Evolutionary conservation across 2,888 invertebrate species (phyloP).

Genomic region (Sarcophaga rosellei): DNA sequence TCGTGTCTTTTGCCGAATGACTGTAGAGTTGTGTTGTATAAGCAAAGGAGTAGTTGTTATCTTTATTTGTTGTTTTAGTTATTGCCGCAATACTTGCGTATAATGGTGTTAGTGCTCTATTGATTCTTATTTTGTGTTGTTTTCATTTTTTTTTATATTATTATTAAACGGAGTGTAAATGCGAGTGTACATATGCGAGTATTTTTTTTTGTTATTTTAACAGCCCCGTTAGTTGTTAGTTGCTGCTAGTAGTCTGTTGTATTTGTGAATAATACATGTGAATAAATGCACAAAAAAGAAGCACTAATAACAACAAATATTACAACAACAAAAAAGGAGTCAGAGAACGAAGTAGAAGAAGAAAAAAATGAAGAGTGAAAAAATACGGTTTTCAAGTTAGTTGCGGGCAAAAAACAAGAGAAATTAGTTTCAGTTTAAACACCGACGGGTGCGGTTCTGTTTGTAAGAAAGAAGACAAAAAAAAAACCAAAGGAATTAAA

Average conservation of each 20-base stretch:
- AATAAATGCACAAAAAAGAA: slow-evolving; percentile 10
- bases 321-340: slow-evolving; percentile 14
- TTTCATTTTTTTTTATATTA: slow-evolving; percentile 29
- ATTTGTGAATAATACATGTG: not conserved
- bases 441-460: slow-evolving; percentile 71
- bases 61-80: not conserved
- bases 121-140: slow-evolving; percentile 61
- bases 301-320: not conserved
- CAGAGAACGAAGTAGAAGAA: not conserved
- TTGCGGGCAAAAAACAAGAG: slow-evolving; percentile 31
- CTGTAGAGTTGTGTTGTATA: not conserved
- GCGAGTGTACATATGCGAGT: not conserved
- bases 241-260: not conserved
- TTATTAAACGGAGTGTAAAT: not conserved
- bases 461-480: not conserved
- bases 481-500: not conserved
- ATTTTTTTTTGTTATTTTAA: not conserved
- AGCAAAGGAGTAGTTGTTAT: not conserved
- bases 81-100: not conserved
- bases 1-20: not conserved
- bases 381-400: slow-evolving; percentile 35
- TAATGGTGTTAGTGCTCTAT: slow-evolving; percentile 56
- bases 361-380: slow-evolving; percentile 8
- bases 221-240: not conserved
- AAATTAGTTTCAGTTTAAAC: slow-evolving; percentile 72